phyloP scores from a whole-genome alignment of 2,888 invertebrate species.

The Drosophila anomalipes region DNA sequence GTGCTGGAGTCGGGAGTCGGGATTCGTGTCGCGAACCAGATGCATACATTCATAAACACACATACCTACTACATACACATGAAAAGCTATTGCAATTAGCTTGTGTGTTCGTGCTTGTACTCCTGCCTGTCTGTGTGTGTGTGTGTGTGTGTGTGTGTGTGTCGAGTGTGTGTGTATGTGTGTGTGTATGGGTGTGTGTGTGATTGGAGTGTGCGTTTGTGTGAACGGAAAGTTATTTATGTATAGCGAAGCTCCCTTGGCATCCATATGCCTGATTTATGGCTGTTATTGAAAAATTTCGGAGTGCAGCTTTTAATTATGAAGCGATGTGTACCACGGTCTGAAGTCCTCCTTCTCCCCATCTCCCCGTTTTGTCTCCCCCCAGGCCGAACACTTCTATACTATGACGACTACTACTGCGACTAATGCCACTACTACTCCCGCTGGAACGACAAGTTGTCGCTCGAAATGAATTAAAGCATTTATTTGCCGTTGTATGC shows the following conservation, averaged over 20 bases:
- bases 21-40: neutral
- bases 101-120: constrained; percentile 22
- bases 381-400: constrained; percentile 6
- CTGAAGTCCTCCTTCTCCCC: constrained; percentile 12
- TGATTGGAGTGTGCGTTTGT: constrained; percentile 16
- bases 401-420: neutral
- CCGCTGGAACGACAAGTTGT: constrained; percentile 37
- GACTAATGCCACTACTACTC: constrained; percentile 6
- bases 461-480: constrained; percentile 40
- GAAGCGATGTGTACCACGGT: constrained; percentile 51
- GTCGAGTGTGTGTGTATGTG: constrained; percentile 6
- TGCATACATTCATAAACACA: neutral
- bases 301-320: constrained; percentile 82
- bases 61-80: neutral
- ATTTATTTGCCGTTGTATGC: constrained; percentile 35
- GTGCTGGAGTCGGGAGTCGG: neutral
- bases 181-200: constrained; percentile 10
- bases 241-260: constrained; percentile 73
- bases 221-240: constrained; percentile 79
- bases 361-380: constrained; percentile 13
- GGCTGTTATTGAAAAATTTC: constrained; percentile 84
- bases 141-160: neutral
- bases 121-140: neutral
- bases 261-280: constrained; percentile 84
- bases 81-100: constrained; percentile 25